A percentile compares a stretch with the other conserved stretches of the same genome.
Conservation (phyloP, 2,888 invertebrate species). For the Meliscaeva auricollis region DNA sequence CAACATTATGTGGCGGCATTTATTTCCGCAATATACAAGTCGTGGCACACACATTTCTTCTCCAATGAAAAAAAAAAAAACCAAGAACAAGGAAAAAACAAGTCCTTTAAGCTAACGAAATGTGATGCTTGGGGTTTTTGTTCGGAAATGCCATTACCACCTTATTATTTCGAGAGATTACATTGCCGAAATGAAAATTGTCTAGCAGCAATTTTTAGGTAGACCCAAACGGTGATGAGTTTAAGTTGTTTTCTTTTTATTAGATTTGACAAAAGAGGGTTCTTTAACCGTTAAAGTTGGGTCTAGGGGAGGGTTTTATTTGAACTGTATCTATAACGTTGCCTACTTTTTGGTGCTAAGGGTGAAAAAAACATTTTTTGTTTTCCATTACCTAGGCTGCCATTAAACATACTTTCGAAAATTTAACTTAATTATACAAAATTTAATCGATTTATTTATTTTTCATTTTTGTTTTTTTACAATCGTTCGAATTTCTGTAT, state of each 20-base stretch:
- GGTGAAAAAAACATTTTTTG: too few species aligned
- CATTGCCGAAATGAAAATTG: constrained; percentile 45
- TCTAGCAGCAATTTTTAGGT: constrained; percentile 10
- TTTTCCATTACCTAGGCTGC: too few species aligned
- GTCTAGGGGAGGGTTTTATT: background rate
- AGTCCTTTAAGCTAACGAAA: background rate
- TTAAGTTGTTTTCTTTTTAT: constrained; percentile 35
- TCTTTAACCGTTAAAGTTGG: background rate
- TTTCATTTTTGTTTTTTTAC: too few species aligned
- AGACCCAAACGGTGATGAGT: background rate
- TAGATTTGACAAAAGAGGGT: background rate
- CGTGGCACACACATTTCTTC: background rate
- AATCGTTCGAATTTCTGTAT: too few species aligned
- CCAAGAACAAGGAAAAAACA: background rate
- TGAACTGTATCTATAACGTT: background rate
- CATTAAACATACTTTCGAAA: too few species aligned
- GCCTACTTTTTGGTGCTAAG: too few species aligned
- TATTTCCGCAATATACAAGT: constrained; percentile 28
- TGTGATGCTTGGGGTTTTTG: background rate
- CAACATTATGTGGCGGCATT: constrained; percentile 56
- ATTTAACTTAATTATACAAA: too few species aligned
- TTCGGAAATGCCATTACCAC: constrained; percentile 33
- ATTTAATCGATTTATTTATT: too few species aligned
- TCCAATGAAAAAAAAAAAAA: background rate
- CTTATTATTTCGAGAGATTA: constrained; percentile 39